Percentiles rank a stretch among this genome's conserved stretches.
Conservation (phyloP, 2,888 invertebrate genomes). For the Rotaria macrura region DNA sequence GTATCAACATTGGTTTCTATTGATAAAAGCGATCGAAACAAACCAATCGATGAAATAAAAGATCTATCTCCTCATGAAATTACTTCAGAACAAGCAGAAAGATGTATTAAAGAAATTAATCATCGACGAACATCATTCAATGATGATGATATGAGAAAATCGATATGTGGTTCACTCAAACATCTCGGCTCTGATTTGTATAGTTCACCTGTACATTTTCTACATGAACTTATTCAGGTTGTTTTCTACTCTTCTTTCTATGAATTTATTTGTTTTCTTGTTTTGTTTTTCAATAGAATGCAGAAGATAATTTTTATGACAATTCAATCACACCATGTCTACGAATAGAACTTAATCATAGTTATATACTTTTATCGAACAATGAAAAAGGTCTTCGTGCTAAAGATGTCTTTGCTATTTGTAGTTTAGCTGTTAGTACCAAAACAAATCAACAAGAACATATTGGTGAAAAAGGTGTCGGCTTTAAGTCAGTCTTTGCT, state of each 20-base stretch:
- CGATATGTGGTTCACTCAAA: constrained; percentile 21
- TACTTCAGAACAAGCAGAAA: background rate
- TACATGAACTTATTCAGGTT: constrained; percentile 22
- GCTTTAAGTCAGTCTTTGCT: constrained; percentile 27
- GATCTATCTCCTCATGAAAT: background rate
- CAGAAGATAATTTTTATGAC: constrained; percentile 22
- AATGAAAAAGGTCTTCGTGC: constrained; percentile 24
- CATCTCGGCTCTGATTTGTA: constrained; percentile 26
- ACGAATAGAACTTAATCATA: constrained; percentile 2
- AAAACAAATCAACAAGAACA: constrained; percentile 23
- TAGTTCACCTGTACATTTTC: constrained; percentile 24
- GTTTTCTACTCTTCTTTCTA: background rate
- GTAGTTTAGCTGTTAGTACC: constrained; percentile 20
- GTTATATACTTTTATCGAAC: constrained; percentile 23
- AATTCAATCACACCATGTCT: background rate
- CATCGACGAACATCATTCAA: background rate
- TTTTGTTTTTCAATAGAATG: background rate
- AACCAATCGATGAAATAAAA: background rate
- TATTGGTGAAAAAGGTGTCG: constrained; percentile 30
- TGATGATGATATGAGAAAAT: background rate
- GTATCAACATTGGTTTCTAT: background rate
- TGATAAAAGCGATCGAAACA: background rate
- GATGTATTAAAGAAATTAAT: background rate
- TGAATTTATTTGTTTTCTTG: too few relatives aligned
- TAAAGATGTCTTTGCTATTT: constrained; percentile 21